Evolutionary conservation across 2,113 vertebrate species (phyloP).

Genomic region (Chionodraco myersi): DNA sequence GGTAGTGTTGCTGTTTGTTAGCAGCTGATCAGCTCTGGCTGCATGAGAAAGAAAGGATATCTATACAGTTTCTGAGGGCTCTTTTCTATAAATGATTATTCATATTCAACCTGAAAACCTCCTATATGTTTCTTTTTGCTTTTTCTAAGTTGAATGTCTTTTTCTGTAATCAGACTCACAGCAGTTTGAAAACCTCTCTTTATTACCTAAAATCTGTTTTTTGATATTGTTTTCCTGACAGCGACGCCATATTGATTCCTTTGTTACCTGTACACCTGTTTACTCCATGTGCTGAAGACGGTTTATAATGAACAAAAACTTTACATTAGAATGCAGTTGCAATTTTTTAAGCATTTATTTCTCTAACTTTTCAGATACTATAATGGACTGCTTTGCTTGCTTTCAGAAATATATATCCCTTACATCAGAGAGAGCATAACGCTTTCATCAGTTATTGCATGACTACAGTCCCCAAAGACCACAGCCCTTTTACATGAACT

Average conservation of each 20-base stretch:
- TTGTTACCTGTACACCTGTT: slow-evolving; percentile 57
- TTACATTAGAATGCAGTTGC: slow-evolving; percentile 76
- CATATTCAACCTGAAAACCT: slow-evolving; percentile 39
- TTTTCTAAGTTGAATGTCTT: slow-evolving; percentile 41
- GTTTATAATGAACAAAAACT: slow-evolving; percentile 57
- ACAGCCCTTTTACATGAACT: slow-evolving; percentile 39
- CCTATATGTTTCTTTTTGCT: slow-evolving; percentile 24
- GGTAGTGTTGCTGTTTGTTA: neutral
- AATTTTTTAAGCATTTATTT: slow-evolving; percentile 74
- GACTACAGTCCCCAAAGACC: slow-evolving; percentile 35
- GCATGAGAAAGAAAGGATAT: slow-evolving; percentile 11
- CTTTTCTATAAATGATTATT: slow-evolving; percentile 52
- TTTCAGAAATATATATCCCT: slow-evolving; percentile 78
- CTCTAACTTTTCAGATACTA: slow-evolving; percentile 84
- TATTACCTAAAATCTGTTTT: slow-evolving; percentile 27
- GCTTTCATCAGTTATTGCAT: slow-evolving; percentile 57
- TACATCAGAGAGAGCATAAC: slow-evolving; percentile 73
- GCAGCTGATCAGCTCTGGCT: neutral
- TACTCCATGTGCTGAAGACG: slow-evolving; percentile 47
- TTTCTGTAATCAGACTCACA: slow-evolving; percentile 22
- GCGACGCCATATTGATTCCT: slow-evolving; percentile 37
- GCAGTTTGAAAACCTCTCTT: slow-evolving; percentile 25
- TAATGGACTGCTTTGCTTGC: slow-evolving; percentile 85
- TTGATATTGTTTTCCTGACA: slow-evolving; percentile 30
- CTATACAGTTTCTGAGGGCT: slow-evolving; percentile 34